Conservation (phyloP, 2,113 vertebrate genomes). For the Cichladusa arquata region DNA sequence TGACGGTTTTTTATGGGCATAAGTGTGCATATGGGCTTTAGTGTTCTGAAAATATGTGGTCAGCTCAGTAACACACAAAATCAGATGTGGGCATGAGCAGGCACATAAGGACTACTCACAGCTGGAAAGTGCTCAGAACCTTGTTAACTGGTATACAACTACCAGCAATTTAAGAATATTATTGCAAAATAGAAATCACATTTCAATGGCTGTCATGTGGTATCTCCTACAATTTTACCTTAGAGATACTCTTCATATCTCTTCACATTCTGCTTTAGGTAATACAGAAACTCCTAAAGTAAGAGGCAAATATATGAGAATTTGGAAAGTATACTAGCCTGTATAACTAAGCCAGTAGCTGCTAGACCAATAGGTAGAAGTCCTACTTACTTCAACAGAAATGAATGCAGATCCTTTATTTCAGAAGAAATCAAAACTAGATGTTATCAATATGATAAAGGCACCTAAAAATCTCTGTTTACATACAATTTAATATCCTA, state of each 20-base stretch:
- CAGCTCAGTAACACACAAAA: neutral
- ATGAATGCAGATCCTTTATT: neutral
- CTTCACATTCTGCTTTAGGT: neutral
- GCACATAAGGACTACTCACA: neutral
- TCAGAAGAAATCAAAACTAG: neutral
- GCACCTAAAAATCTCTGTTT: neutral
- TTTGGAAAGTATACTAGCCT: neutral
- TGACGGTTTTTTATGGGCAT: neutral
- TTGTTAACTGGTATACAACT: neutral
- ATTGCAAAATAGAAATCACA: neutral
- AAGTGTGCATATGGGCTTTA: neutral
- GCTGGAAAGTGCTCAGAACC: constrained; percentile 14
- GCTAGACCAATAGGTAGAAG: neutral
- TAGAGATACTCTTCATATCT: neutral
- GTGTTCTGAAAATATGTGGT: neutral
- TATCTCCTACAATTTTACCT: neutral
- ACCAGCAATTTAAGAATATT: neutral
- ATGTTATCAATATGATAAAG: neutral
- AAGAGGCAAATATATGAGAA: neutral
- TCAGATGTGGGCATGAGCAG: neutral
- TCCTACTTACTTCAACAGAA: neutral
- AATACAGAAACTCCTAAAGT: neutral
- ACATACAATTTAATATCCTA: neutral
- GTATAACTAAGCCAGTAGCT: neutral
- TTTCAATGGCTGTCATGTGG: neutral